Conservation (phyloP, 2,888 invertebrate species). For the Dyspetes luteomarginatus region DNA sequence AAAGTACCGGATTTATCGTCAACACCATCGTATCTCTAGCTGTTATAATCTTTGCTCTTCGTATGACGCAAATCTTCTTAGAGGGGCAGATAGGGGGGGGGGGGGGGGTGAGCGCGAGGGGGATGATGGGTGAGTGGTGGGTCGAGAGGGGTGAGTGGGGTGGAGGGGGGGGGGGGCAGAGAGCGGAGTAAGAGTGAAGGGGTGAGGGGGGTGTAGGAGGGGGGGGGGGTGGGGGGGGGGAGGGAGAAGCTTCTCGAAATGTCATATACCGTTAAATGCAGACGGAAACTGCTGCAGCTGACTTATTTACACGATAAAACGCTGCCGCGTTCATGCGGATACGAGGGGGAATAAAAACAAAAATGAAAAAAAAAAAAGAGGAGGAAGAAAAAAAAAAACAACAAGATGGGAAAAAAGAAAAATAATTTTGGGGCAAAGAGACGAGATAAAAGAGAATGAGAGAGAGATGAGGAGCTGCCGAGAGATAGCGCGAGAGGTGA, state of each 20-base stretch:
- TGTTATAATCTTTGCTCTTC: slow-evolving; percentile 66
- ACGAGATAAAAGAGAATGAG: background rate
- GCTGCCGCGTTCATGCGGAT: slow-evolving; percentile 20
- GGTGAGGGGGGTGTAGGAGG: background rate
- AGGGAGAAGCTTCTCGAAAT: slow-evolving; percentile 23
- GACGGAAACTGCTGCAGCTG: slow-evolving; percentile 50
- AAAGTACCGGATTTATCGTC: slow-evolving; percentile 62
- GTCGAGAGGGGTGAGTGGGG: background rate
- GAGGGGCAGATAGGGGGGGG: slow-evolving; percentile 8
- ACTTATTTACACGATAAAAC: slow-evolving; percentile 60
- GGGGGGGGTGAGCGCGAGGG: background rate
- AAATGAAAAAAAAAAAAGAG: background rate
- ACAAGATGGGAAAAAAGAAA: slow-evolving; percentile 30
- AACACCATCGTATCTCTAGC: slow-evolving; percentile 36
- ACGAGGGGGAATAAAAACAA: slow-evolving; percentile 20
- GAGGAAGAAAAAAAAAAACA: slow-evolving; percentile 7
- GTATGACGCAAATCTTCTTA: slow-evolving; percentile 64
- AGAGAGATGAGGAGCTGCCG: background rate
- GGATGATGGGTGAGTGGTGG: background rate
- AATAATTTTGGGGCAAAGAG: slow-evolving; percentile 34
- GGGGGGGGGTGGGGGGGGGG: background rate
- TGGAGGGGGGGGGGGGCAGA: slow-evolving; percentile 6
- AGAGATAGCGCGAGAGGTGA: background rate
- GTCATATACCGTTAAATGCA: slow-evolving; percentile 42
- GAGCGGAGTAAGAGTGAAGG: background rate